A percentile compares a stretch with the other conserved stretches of the same genome.
These are phyloP conservation scores for Eidolon helvum DNA, from an alignment of 2,113 vertebrate genomes.

Conservation along the genomic window DNA sequence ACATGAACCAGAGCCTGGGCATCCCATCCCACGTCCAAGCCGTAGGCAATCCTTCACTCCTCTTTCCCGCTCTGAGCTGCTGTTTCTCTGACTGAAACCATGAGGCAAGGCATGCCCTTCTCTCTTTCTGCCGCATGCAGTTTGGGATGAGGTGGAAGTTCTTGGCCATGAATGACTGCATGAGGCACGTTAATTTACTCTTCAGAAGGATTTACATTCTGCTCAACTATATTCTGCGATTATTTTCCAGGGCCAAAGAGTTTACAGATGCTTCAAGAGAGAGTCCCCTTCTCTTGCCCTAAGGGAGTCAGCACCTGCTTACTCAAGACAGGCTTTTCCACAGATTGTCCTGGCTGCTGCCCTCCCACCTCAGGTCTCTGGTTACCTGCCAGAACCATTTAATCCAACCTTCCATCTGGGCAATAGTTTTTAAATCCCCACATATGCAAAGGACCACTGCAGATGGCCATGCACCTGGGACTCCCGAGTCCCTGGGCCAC, in stretches of 20 bases:
- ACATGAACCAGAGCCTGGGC: background rate
- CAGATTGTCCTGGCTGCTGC: background rate
- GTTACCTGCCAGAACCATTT: conserved; percentile 32
- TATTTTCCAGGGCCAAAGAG: background rate
- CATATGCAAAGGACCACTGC: background rate
- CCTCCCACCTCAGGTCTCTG: background rate
- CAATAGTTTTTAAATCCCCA: conserved; percentile 18
- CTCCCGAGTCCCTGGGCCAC: accelerated
- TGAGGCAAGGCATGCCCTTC: background rate
- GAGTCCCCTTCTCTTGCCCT: background rate
- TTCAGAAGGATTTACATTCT: background rate
- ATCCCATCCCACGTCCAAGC: background rate
- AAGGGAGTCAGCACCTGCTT: background rate
- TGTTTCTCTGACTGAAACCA: background rate
- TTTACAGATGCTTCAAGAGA: background rate
- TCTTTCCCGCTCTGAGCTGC: background rate
- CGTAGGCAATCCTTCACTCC: accelerated
- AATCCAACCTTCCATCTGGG: conserved; percentile 40
- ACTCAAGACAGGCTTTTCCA: background rate
- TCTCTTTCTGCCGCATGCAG: background rate
- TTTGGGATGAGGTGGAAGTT: background rate
- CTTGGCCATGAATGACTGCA: background rate
- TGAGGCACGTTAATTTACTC: background rate
- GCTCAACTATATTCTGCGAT: background rate
- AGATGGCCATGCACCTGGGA: background rate